phyloP scores from a whole-genome alignment of 2,113 vertebrate species.

The Myrmophylax atrothorax region DNA sequence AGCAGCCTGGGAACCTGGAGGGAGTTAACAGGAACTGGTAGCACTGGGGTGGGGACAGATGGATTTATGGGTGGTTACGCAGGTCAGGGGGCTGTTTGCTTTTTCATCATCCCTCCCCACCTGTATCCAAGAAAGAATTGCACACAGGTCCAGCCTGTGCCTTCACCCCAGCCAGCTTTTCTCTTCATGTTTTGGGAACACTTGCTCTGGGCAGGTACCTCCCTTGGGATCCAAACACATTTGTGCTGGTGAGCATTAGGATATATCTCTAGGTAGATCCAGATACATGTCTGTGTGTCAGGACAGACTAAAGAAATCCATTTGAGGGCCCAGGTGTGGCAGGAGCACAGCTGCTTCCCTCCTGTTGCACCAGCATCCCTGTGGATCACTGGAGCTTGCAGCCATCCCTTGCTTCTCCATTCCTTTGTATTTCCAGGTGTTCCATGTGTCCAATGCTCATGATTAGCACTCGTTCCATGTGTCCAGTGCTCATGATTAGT shows the following conservation, averaged over 20 bases:
- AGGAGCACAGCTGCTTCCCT: not conserved
- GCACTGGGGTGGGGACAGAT: not conserved
- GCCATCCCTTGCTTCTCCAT: not conserved
- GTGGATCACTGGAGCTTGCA: not conserved
- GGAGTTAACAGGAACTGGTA: not conserved
- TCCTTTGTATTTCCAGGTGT: not conserved
- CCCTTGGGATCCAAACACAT: not conserved
- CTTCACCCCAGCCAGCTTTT: not conserved
- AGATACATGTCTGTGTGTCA: not conserved
- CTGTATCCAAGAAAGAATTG: not conserved
- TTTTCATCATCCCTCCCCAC: not conserved
- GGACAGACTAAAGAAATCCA: not conserved
- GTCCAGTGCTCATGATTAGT: not conserved
- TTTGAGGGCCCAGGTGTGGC: not conserved
- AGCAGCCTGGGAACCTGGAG: not conserved
- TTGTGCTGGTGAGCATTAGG: not conserved
- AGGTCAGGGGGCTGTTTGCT: not conserved
- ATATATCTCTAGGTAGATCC: fast-evolving
- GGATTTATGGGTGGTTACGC: not conserved
- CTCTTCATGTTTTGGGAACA: not conserved
- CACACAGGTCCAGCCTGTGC: not conserved
- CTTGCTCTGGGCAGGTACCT: not conserved
- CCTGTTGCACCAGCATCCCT: not conserved
- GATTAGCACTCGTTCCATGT: not conserved
- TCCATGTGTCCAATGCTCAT: too few species aligned